Percentiles rank a stretch among this genome's conserved stretches.
These are phyloP conservation scores for Phalangium opilio DNA, from an alignment of 2,888 invertebrate species.

Conservation along the genomic window DNA sequence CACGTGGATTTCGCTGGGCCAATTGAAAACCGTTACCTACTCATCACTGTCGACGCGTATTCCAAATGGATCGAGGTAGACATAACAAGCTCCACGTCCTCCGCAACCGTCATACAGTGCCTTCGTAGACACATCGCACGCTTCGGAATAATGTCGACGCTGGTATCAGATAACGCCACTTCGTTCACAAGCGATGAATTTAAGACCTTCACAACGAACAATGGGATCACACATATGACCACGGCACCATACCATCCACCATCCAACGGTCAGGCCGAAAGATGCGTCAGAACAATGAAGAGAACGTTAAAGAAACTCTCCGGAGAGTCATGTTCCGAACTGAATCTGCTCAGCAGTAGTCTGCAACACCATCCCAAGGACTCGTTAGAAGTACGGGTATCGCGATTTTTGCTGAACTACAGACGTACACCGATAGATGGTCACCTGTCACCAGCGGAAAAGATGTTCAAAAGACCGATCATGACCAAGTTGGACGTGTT, in stretches of 20 bases:
- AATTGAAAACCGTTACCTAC: constrained; percentile 23
- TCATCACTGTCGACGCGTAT: constrained; percentile 30
- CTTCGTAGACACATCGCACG: constrained; percentile 20
- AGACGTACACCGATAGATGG: too few relatives aligned
- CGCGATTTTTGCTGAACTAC: too few relatives aligned
- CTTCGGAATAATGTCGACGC: constrained; percentile 21
- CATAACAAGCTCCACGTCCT: constrained; percentile 11
- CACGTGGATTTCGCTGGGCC: constrained; percentile 35
- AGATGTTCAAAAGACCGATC: too few relatives aligned
- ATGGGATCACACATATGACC: too few relatives aligned
- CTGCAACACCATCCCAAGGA: too few relatives aligned
- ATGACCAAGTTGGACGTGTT: too few relatives aligned
- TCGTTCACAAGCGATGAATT: constrained; percentile 24
- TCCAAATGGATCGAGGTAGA: constrained; percentile 33
- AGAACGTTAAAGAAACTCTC: too few relatives aligned
- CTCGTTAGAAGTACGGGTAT: too few relatives aligned
- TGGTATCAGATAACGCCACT: constrained; percentile 27
- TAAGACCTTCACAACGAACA: constrained; percentile 8
- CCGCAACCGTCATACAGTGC: constrained; percentile 15
- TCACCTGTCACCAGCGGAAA: too few relatives aligned
- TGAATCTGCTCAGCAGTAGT: too few relatives aligned
- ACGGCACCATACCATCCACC: constrained; percentile 23
- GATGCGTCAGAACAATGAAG: neutral
- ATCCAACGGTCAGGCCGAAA: constrained; percentile 23
- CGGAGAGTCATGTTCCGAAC: too few relatives aligned